Percentiles rank a stretch among this genome's conserved stretches.
These are phyloP conservation scores for Drosophila kanekoi DNA, from an alignment of 2,888 invertebrate species.

Conservation along the genomic window DNA sequence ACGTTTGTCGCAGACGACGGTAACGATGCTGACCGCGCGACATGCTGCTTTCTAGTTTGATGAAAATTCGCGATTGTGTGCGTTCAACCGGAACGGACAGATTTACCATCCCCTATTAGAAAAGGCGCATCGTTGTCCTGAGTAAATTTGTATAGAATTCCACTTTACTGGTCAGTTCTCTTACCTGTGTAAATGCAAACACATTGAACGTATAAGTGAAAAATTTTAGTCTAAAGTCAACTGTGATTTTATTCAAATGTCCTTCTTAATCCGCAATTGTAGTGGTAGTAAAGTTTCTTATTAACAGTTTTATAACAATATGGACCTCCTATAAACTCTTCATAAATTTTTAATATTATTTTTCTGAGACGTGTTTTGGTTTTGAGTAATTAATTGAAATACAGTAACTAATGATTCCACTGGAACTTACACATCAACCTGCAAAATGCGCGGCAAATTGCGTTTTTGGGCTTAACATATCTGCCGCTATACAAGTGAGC, in stretches of 20 bases:
- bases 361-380: no score
- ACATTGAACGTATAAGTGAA: not conserved
- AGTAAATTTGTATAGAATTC: conserved; percentile 53
- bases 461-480: conserved; percentile 69
- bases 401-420: not conserved
- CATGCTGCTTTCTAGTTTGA: conserved; percentile 72
- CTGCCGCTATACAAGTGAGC: conserved; percentile 69
- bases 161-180: conserved; percentile 20
- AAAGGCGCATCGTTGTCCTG: conserved; percentile 31
- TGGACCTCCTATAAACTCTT: no score
- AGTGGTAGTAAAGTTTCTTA: no score
- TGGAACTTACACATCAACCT: conserved; percentile 10
- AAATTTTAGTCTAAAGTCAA: no score
- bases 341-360: no score
- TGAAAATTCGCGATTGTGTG: conserved; percentile 80
- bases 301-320: no score
- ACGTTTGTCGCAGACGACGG: conserved; percentile 56
- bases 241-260: no score
- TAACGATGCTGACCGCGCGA: conserved; percentile 59
- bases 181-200: conserved; percentile 6
- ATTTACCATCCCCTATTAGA: conserved; percentile 7
- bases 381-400: no score
- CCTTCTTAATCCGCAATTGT: no score
- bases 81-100: conserved; percentile 71
- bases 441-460: conserved; percentile 76